Evolutionary conservation across 2,888 invertebrate genomes (phyloP).

Genomic region (Tillus elongatus): DNA sequence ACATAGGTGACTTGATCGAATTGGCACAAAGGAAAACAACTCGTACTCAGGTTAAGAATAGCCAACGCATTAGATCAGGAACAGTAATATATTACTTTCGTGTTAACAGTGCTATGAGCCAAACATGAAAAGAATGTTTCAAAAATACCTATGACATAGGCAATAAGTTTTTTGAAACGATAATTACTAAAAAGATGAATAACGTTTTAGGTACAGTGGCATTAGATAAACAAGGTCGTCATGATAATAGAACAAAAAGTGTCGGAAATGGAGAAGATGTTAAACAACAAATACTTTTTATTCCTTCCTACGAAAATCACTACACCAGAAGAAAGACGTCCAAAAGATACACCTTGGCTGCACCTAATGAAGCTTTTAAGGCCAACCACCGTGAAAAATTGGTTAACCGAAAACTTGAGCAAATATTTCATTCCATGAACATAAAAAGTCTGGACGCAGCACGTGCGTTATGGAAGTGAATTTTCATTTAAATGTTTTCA

Average conservation of each 20-base stretch:
- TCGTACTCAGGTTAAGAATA: neutral
- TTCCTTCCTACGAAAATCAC: constrained; percentile 3
- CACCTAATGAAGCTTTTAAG: neutral
- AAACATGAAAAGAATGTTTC: constrained; percentile 2
- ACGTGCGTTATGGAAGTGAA: too few relatives aligned
- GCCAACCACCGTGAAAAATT: neutral
- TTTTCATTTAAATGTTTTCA: too few relatives aligned
- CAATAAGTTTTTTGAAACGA: constrained; percentile 1
- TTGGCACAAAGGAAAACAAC: constrained; percentile 6
- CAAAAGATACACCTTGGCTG: constrained; percentile 3
- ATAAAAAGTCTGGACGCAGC: too few relatives aligned
- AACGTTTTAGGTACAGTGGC: neutral
- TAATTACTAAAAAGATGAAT: neutral
- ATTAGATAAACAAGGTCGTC: neutral
- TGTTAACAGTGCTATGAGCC: neutral
- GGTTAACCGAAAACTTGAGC: neutral
- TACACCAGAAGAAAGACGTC: constrained; percentile 1
- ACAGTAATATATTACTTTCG: constrained; percentile 2
- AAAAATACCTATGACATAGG: neutral
- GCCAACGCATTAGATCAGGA: neutral
- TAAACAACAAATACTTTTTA: neutral
- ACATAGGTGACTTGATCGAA: constrained; percentile 8
- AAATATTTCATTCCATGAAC: constrained; percentile 12
- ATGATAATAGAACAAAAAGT: neutral
- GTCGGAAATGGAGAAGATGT: neutral